These are phyloP conservation scores for Xiphophorus hellerii DNA, from an alignment of 2,113 vertebrate genomes.

Conservation along the genomic window DNA sequence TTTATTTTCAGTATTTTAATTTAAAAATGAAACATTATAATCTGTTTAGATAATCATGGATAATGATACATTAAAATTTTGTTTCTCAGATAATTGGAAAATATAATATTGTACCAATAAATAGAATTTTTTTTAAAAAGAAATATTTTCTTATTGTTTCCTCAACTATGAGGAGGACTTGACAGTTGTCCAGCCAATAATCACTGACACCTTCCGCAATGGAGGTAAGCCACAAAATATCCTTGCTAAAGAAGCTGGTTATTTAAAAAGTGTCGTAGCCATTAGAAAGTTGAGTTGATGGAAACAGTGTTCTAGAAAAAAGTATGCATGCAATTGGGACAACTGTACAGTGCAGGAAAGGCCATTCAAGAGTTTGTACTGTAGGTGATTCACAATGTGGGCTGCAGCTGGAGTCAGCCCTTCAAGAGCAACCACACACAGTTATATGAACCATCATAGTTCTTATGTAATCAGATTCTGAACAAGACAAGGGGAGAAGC, in stretches of 20 bases:
- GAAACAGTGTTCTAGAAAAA: neutral
- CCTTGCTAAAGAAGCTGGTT: neutral
- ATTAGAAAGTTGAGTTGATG: neutral
- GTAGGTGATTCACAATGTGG: neutral
- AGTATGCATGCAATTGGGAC: neutral
- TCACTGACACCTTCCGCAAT: neutral
- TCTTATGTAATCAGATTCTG: neutral
- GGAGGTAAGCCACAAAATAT: neutral
- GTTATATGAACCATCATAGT: neutral
- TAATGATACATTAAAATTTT: neutral
- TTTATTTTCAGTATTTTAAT: neutral
- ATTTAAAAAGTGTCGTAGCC: neutral
- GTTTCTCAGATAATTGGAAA: neutral
- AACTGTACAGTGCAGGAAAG: neutral
- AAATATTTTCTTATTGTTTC: neutral
- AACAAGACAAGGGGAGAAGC: neutral
- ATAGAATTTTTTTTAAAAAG: neutral
- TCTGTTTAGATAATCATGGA: neutral
- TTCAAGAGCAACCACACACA: neutral
- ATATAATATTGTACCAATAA: neutral
- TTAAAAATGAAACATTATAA: neutral
- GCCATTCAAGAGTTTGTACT: neutral
- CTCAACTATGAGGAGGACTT: no score
- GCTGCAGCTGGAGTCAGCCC: neutral
- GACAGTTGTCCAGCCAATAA: neutral